Evolutionary conservation across 2,888 invertebrate species (phyloP).

Genomic region (Diplolepis rosae): DNA sequence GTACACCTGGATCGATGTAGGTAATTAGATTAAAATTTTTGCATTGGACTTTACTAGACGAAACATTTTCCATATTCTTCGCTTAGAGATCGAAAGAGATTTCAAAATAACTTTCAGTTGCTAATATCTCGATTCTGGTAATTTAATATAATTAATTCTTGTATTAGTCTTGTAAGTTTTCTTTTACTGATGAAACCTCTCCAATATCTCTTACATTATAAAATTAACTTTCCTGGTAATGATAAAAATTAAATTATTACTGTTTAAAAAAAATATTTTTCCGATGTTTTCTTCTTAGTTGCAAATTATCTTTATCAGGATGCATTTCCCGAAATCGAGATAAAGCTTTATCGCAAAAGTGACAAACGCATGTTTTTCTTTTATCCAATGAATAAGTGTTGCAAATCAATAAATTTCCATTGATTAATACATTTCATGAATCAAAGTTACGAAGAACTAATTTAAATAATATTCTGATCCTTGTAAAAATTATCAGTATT

Average conservation of each 20-base stretch:
- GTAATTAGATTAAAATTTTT: background rate
- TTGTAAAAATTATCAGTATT: background rate
- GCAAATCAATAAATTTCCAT: background rate
- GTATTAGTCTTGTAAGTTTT: too few relatives aligned
- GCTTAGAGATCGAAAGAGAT: too few relatives aligned
- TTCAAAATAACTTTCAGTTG: too few relatives aligned
- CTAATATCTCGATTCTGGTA: too few relatives aligned
- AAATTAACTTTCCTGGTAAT: too few relatives aligned
- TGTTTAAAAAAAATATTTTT: background rate
- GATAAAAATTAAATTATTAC: background rate
- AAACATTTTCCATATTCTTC: too few relatives aligned
- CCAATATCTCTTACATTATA: too few relatives aligned
- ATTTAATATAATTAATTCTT: too few relatives aligned
- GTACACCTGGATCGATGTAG: background rate
- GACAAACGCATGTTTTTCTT: constrained; percentile 7
- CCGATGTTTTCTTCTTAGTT: background rate
- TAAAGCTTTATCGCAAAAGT: constrained; percentile 7
- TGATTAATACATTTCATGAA: background rate
- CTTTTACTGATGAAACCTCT: too few relatives aligned
- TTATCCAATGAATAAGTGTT: background rate
- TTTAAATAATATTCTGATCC: too few relatives aligned
- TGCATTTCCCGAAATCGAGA: background rate
- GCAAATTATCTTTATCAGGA: constrained; percentile 13
- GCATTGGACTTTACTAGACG: background rate
- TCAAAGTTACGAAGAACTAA: too few relatives aligned